phyloP scores from a whole-genome alignment of 2,888 invertebrate genomes.

The Chirona hameri region DNA sequence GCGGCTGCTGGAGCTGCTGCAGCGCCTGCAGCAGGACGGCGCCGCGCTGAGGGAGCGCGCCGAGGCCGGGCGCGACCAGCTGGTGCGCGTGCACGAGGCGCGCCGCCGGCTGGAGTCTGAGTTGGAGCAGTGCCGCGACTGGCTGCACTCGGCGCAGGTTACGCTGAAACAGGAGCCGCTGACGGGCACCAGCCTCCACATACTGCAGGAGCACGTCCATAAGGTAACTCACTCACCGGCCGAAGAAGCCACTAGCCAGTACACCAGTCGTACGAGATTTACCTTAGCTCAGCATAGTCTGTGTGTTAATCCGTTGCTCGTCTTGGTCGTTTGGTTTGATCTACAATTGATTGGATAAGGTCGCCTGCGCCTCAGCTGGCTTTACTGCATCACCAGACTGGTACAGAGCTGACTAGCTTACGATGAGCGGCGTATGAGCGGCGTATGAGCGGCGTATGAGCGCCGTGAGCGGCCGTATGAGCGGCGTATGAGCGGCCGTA shows the following conservation, averaged over 20 bases:
- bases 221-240: slow-evolving; percentile 54
- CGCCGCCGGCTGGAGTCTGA: slow-evolving; percentile 70
- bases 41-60: slow-evolving; percentile 54
- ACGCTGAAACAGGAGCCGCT: slow-evolving; percentile 76
- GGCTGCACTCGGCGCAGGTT: slow-evolving; percentile 87
- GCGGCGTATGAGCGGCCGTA: too few relatives aligned
- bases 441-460: too few relatives aligned
- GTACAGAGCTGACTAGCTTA: too few relatives aligned
- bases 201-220: slow-evolving; percentile 79
- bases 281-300: slow-evolving; percentile 42
- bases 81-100: slow-evolving; percentile 63
- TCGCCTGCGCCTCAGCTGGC: too few relatives aligned
- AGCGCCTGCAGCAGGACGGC: slow-evolving; percentile 69
- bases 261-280: too few relatives aligned
- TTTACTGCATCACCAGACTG: too few relatives aligned
- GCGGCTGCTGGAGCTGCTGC: slow-evolving; percentile 68
- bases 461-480: too few relatives aligned
- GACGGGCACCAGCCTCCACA: slow-evolving; percentile 68
- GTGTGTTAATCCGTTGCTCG: neutral
- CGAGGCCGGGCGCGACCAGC: slow-evolving; percentile 67
- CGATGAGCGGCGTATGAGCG: too few relatives aligned
- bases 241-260: too few relatives aligned
- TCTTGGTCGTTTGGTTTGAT: too few relatives aligned
- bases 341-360: too few relatives aligned
- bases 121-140: slow-evolving; percentile 74